A percentile compares a stretch with the other conserved stretches of the same genome.
These are phyloP conservation scores for Leucosticte australis DNA, from an alignment of 2,113 vertebrate genomes.

Conservation along the genomic window DNA sequence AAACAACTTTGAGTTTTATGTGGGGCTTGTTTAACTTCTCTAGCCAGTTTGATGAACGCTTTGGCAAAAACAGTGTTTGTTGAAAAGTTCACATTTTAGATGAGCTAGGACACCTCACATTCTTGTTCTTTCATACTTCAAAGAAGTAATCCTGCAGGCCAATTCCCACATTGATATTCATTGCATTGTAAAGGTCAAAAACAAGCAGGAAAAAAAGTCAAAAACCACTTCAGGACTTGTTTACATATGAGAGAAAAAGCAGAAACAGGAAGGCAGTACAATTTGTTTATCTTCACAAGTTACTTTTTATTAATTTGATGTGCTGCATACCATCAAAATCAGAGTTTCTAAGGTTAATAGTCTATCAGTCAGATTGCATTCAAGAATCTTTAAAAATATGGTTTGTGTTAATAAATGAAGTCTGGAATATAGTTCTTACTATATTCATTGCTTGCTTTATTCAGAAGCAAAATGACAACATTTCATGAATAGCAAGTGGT, in stretches of 20 bases:
- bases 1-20: neutral
- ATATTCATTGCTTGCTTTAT: conserved; percentile 25
- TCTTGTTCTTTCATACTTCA: neutral
- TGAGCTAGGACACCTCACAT: neutral
- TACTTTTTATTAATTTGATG: conserved; percentile 4
- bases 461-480: conserved; percentile 16
- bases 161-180: neutral
- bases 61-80: neutral
- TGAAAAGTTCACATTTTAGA: neutral
- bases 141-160: neutral
- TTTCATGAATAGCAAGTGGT: conserved; percentile 23
- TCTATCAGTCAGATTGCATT: conserved; percentile 16
- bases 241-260: neutral
- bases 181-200: neutral
- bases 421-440: neutral
- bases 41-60: neutral
- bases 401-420: conserved; percentile 37
- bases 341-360: conserved; percentile 8
- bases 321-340: neutral
- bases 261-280: neutral
- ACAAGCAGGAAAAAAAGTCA: neutral
- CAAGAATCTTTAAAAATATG: neutral
- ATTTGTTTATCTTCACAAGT: conserved; percentile 4
- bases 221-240: neutral
- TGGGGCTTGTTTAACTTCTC: neutral